A percentile compares a stretch with the other conserved stretches of the same genome.
Evolutionary conservation across 2,888 invertebrate species (phyloP).

Genomic region (Andricus quercusramuli): DNA sequence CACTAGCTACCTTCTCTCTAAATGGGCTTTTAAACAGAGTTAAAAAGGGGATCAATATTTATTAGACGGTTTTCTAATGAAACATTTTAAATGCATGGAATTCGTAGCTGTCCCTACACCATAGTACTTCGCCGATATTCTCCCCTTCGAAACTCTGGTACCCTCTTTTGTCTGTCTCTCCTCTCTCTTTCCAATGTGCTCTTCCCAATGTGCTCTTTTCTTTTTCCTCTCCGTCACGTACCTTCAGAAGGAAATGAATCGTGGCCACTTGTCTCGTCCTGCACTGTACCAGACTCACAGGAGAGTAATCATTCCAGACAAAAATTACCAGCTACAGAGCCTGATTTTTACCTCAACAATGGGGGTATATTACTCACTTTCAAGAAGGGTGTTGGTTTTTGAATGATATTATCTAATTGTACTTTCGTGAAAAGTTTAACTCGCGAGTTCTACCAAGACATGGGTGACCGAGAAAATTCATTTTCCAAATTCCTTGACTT

Average conservation of each 20-base stretch:
- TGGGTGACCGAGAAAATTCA: no score
- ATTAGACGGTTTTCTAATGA: slow-evolving; percentile 75
- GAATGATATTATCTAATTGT: no score
- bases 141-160: slow-evolving; percentile 37
- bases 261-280: slow-evolving; percentile 27
- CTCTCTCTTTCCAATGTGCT: slow-evolving; percentile 8
- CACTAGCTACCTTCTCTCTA: slow-evolving; percentile 49
- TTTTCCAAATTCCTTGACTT: no score
- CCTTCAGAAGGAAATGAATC: slow-evolving; percentile 26
- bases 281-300: background rate
- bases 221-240: slow-evolving; percentile 32
- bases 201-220: background rate
- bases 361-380: background rate
- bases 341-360: background rate
- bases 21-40: slow-evolving; percentile 68
- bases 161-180: slow-evolving; percentile 13
- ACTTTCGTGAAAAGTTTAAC: no score
- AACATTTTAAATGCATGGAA: slow-evolving; percentile 77
- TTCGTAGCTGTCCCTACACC: slow-evolving; percentile 61
- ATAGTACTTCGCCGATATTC: slow-evolving; percentile 32
- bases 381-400: no score
- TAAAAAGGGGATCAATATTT: slow-evolving; percentile 72
- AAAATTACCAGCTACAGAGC: slow-evolving; percentile 2
- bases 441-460: no score
- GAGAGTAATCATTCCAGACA: slow-evolving; percentile 20